Evolutionary conservation across 2,888 invertebrate species (phyloP).

Genomic region (Dione juno): DNA sequence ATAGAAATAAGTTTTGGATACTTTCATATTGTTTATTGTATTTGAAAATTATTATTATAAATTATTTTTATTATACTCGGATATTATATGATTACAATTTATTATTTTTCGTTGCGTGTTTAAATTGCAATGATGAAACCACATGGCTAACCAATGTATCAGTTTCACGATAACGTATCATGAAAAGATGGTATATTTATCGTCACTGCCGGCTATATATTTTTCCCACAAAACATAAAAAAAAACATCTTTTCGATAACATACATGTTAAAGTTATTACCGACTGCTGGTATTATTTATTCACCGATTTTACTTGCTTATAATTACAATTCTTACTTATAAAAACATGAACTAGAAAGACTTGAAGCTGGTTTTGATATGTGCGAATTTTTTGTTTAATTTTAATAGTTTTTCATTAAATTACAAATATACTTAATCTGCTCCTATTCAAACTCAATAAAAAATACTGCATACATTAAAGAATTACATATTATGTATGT

Average conservation of each 20-base stretch:
- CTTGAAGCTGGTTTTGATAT: too few species aligned
- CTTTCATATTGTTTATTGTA: slow-evolving; percentile 41
- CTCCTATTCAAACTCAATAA: too few species aligned
- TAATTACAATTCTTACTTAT: not conserved
- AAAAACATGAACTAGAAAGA: too few species aligned
- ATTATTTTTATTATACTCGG: not conserved
- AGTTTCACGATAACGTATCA: slow-evolving; percentile 18
- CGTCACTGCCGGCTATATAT: slow-evolving; percentile 7
- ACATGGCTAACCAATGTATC: slow-evolving; percentile 1
- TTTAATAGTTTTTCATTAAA: too few species aligned
- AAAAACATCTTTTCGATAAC: not conserved
- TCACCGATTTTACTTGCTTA: not conserved
- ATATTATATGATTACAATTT: not conserved
- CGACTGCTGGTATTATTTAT: not conserved
- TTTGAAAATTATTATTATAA: not conserved
- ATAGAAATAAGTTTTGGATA: not conserved
- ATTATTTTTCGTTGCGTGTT: not conserved
- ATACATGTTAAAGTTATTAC: not conserved
- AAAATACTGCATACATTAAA: too few species aligned
- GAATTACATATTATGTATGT: too few species aligned
- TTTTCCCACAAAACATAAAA: slow-evolving; percentile 13
- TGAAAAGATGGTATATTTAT: slow-evolving; percentile 3
- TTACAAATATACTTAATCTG: too few species aligned
- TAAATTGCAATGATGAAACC: slow-evolving; percentile 8
- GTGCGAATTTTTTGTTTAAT: too few species aligned